Base-by-base conservation (phyloP, 2,797 vertebrate genomes). In the Hydrocynus forskahlii region DNA sequence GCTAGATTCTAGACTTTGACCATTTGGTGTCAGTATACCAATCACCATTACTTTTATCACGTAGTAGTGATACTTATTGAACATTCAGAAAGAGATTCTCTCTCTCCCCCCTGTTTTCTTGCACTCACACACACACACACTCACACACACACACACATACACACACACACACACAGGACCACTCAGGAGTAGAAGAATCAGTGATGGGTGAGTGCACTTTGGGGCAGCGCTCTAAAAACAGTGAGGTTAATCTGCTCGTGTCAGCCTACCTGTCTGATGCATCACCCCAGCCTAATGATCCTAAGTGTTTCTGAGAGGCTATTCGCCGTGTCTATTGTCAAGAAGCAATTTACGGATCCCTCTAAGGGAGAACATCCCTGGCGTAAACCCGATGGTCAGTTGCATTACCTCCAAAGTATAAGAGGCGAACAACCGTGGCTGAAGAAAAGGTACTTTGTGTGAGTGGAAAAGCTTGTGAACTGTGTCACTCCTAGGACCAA, bases 281-380 rank as follows among this genome's bases (percentile, higher is more conserved):
- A 83, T 86, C 80, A 77, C 63, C 76, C 70, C 52, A 59, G 55
- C 21, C 82, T 86, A 88, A 88, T 86, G 83, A 86, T 87, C 80
- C 75, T 75, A 83, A 84, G 80, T 84, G 80, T 81, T 78, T 8
- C 80, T 78, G 67, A 73, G 75, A 79, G 75, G 78, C 80, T 81
- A 59, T 83, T 84, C 62, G 74, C 80, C 25, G 23, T 83, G 66
- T 83, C 81, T 80, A 84, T 85, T 80, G 76, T 85, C 81, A 75
- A 83, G 77, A 78, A 80, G 75, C 81, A 82, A 85, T 85, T 81
- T 81, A 52, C 63, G 21, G 79, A 70, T 19, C 71, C 75, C 66
- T 79, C 69, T 63, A 77, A 83, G 66, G 66, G 60, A 80, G 83
- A 86, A 81, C 55, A 82, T 81, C 70, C 77, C 68, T 1, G 60